These are phyloP conservation scores for Anoplopoma fimbria DNA, from an alignment of 2,113 vertebrate genomes.

Conservation along the genomic window DNA sequence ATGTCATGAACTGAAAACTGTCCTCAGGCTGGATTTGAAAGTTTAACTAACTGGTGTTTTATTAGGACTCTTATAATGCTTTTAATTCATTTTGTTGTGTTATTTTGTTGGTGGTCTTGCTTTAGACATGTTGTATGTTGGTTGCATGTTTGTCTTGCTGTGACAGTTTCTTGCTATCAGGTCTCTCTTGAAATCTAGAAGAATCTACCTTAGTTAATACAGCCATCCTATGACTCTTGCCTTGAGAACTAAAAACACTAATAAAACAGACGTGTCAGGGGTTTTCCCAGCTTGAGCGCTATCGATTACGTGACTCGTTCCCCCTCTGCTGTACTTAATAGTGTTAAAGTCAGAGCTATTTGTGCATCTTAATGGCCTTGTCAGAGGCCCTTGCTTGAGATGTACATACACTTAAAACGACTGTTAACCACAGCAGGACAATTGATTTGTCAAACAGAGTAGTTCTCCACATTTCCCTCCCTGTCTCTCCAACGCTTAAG, in stretches of 20 bases:
- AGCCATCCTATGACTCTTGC: not conserved
- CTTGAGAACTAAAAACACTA: constrained; percentile 9
- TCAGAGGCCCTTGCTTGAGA: constrained; percentile 47
- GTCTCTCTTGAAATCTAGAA: not conserved
- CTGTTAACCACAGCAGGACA: constrained; percentile 56
- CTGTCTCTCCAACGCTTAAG: constrained; percentile 14
- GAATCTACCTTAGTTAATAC: not conserved
- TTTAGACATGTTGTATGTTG: not conserved
- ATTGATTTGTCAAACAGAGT: constrained; percentile 66
- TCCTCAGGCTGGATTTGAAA: not conserved
- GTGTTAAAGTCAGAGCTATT: constrained; percentile 56
- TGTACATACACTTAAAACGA: constrained; percentile 44
- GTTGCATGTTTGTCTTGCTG: not conserved
- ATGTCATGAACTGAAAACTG: not conserved
- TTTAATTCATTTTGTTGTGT: not conserved
- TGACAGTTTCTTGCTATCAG: not conserved
- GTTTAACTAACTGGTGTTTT: not conserved
- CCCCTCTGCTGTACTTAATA: constrained; percentile 34
- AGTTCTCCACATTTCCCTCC: constrained; percentile 47
- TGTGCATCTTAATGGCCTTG: constrained; percentile 60
- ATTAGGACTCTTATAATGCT: not conserved
- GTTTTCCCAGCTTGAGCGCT: constrained; percentile 4
- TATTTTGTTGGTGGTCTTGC: not conserved
- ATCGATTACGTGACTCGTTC: constrained; percentile 38
- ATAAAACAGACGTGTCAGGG: constrained; percentile 1